A percentile compares a stretch with the other conserved stretches of the same genome.
phyloP scores from a whole-genome alignment of 1,140 invertebrate genomes.

The Monomorium pharaonis region DNA sequence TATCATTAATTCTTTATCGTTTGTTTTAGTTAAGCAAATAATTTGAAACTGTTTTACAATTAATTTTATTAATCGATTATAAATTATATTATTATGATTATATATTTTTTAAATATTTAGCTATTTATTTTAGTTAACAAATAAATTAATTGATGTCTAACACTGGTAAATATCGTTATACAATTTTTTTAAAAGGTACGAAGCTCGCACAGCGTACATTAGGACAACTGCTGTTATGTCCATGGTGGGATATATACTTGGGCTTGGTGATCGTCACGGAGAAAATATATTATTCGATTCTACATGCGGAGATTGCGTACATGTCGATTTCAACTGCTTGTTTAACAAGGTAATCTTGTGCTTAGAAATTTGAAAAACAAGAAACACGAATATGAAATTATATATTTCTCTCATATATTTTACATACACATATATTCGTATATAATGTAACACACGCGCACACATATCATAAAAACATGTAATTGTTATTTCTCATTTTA shows the following conservation, averaged over 20 bases:
- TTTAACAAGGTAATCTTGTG: constrained; percentile 91
- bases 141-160: no score
- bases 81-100: no score
- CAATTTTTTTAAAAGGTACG: constrained; percentile 86
- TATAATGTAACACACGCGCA: background rate
- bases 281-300: constrained; percentile 99
- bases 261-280: constrained; percentile 98
- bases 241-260: constrained; percentile 98
- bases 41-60: no score
- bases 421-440: background rate
- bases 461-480: background rate
- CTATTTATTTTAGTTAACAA: no score
- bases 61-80: no score
- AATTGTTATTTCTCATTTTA: background rate
- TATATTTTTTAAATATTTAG: no score
- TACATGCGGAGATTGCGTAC: constrained; percentile 95
- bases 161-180: no score
- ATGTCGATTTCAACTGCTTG: constrained; percentile 99
- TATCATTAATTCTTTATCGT: no score
- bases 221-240: constrained; percentile 98
- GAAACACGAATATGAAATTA: background rate
- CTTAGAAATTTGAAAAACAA: background rate
- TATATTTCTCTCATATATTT: background rate
- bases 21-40: no score
- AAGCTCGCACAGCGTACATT: constrained; percentile 94